phyloP scores from a whole-genome alignment of 2,888 invertebrate species.

The Blastobasis lacticolella region DNA sequence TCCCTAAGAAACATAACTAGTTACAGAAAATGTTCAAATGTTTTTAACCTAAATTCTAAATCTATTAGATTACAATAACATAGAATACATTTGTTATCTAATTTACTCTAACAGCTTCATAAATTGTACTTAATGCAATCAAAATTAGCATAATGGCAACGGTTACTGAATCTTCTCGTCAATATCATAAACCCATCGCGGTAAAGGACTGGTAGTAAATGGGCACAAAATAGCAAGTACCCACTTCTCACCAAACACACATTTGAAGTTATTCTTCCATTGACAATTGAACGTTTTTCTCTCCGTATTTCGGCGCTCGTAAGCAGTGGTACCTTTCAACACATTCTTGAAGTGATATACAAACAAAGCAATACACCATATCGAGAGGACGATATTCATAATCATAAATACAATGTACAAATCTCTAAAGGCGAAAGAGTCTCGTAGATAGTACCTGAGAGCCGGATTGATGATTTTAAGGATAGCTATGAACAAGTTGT shows the following conservation, averaged over 20 bases:
- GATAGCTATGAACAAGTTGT: constrained; percentile 23
- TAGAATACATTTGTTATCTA: not conserved
- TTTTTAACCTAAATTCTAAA: too few species aligned
- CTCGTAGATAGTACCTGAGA: constrained; percentile 20
- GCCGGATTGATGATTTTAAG: constrained; percentile 35
- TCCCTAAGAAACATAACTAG: too few species aligned
- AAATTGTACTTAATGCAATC: not conserved
- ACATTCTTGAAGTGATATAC: constrained; percentile 59
- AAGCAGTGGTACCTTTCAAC: constrained; percentile 65
- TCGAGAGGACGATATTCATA: constrained; percentile 28
- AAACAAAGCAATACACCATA: constrained; percentile 32
- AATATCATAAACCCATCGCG: constrained; percentile 19
- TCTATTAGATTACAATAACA: not conserved
- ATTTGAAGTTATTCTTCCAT: constrained; percentile 77
- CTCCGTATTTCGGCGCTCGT: constrained; percentile 42
- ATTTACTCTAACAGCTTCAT: not conserved
- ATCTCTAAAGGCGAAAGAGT: constrained; percentile 29
- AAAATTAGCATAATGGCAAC: too few species aligned
- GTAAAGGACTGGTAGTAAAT: constrained; percentile 77
- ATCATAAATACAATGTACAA: constrained; percentile 32
- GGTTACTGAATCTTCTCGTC: too few species aligned
- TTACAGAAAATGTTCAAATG: too few species aligned
- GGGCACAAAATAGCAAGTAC: constrained; percentile 80
- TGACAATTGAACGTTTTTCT: constrained; percentile 73
- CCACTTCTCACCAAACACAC: constrained; percentile 83